Evolutionary conservation across 2,113 vertebrate species (phyloP).

Genomic region (Austrofundulus limnaeus): DNA sequence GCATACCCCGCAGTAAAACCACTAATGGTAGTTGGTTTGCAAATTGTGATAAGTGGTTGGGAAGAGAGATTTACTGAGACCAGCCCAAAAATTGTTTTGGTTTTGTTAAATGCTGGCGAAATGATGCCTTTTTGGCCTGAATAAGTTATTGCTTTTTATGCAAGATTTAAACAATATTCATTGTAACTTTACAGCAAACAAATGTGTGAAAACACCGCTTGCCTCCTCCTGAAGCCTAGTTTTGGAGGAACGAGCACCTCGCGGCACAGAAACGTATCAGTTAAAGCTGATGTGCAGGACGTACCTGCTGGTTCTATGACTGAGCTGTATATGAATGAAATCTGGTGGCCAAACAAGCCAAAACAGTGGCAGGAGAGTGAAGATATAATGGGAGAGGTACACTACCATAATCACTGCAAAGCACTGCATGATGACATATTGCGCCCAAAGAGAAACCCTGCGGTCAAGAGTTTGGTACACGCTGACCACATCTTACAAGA

Average conservation of each 20-base stretch:
- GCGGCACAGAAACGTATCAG: slow-evolving; percentile 58
- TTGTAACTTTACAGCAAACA: slow-evolving; percentile 35
- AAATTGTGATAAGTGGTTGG: slow-evolving; percentile 76
- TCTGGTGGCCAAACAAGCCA: slow-evolving; percentile 64
- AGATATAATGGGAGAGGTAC: slow-evolving; percentile 78
- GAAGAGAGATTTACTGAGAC: slow-evolving; percentile 73
- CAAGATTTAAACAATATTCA: slow-evolving; percentile 42
- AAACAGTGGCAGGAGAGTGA: slow-evolving; percentile 59
- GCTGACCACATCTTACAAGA: slow-evolving; percentile 78
- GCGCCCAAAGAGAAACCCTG: slow-evolving; percentile 74
- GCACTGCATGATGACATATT: slow-evolving; percentile 77
- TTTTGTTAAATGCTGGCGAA: slow-evolving; percentile 68
- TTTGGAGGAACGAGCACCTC: slow-evolving; percentile 47
- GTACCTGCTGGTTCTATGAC: slow-evolving; percentile 52
- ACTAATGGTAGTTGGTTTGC: slow-evolving; percentile 75
- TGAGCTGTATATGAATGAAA: slow-evolving; percentile 62
- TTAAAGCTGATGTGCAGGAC: slow-evolving; percentile 57
- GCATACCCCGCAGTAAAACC: slow-evolving; percentile 73
- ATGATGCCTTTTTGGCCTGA: slow-evolving; percentile 55
- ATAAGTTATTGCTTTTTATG: slow-evolving; percentile 53
- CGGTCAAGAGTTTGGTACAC: slow-evolving; percentile 71
- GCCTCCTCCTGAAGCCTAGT: slow-evolving; percentile 18
- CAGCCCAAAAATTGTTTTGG: slow-evolving; percentile 73
- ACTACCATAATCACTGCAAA: slow-evolving; percentile 76
- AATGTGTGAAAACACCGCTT: slow-evolving; percentile 8